Evolutionary conservation across 2,797 vertebrate species (phyloP).

Genomic region (Podarcis siculus): DNA sequence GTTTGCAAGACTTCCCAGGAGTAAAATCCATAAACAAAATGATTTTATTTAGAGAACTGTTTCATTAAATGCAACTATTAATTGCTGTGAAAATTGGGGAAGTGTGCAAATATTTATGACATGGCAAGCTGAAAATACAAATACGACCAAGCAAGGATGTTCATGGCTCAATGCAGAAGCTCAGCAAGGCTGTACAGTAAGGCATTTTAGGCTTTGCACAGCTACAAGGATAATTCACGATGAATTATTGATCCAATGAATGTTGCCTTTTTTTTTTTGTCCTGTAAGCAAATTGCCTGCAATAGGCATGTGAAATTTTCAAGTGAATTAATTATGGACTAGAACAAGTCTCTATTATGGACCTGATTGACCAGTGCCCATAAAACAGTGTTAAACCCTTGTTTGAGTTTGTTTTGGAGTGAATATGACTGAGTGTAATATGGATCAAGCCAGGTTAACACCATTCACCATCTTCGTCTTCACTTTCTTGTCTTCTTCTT

Average conservation of each 20-base stretch:
- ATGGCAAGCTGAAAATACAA: constrained; percentile 7
- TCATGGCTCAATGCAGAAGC: constrained; percentile 22
- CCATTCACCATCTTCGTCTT: not conserved
- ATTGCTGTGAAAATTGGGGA: constrained; percentile 20
- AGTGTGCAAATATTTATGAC: constrained; percentile 22
- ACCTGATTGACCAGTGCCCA: not conserved
- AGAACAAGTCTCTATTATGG: not conserved
- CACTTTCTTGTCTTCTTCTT: not conserved
- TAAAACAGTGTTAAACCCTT: not conserved
- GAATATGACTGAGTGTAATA: not conserved
- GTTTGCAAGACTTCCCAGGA: not conserved
- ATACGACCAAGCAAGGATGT: not conserved
- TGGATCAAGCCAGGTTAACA: not conserved
- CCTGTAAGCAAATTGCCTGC: constrained; percentile 19
- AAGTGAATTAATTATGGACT: not conserved
- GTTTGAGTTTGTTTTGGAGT: not conserved
- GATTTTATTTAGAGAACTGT: not conserved
- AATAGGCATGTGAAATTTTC: constrained; percentile 22
- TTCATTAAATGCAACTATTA: constrained; percentile 31
- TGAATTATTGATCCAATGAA: constrained; percentile 39
- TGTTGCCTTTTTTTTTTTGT: constrained; percentile 3
- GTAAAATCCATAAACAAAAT: not conserved
- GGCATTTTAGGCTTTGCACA: not conserved
- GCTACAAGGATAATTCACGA: constrained; percentile 22
- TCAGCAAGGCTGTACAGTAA: not conserved